Evolutionary conservation across 1,140 invertebrate genomes (phyloP).

Genomic region (Drosophila sturtevanti): DNA sequence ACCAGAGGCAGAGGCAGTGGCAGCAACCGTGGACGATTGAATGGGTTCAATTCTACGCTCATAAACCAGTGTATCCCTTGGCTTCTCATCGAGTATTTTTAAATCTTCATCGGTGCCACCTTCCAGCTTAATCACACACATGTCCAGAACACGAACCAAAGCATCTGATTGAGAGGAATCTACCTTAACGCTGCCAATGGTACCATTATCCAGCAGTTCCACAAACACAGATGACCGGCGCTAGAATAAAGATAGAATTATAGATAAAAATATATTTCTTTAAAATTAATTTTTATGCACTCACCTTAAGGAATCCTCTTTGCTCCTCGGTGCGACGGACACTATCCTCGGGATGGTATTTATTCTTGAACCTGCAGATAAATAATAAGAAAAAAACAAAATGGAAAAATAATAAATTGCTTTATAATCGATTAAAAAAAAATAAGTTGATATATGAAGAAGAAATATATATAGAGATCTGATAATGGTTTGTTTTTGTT

Average conservation of each 20-base stretch:
- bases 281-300: not conserved
- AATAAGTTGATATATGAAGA: not conserved
- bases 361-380: constrained; percentile 96
- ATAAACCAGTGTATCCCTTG: constrained; percentile 61
- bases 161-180: constrained; percentile 95
- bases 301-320: constrained; percentile 90
- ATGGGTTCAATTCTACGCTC: constrained; percentile 49
- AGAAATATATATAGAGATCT: not conserved
- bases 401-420: not conserved
- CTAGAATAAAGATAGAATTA: constrained; percentile 26
- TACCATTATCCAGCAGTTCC: constrained; percentile 90
- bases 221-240: constrained; percentile 95
- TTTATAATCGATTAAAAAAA: not conserved
- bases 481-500: not conserved
- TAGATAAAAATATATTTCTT: no score
- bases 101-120: constrained; percentile 98
- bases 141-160: constrained; percentile 95
- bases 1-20: constrained; percentile 65
- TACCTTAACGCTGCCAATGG: constrained; percentile 90
- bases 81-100: constrained; percentile 89
- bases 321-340: constrained; percentile 95
- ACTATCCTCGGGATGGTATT: constrained; percentile 99
- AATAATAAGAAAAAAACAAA: constrained; percentile 10
- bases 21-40: constrained; percentile 52
- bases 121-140: constrained; percentile 98